Evolutionary conservation across 2,888 invertebrate genomes (phyloP).

Genomic region (Brachynemurus nebulosus): DNA sequence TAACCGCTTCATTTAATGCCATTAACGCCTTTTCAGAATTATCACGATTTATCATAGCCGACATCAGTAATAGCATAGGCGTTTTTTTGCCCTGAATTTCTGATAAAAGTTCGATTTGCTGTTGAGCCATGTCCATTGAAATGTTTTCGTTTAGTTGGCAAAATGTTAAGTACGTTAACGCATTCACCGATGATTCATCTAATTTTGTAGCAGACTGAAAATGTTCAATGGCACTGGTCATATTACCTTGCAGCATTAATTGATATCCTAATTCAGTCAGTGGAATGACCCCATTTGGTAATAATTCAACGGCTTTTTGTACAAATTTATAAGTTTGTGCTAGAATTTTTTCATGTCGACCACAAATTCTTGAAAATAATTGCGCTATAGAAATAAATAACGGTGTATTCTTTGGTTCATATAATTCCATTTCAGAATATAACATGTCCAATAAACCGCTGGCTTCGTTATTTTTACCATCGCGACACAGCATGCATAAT

Average conservation of each 20-base stretch:
- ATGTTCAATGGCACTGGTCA: conserved; percentile 64
- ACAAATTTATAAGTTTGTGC: conserved; percentile 59
- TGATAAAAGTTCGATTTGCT: conserved; percentile 75
- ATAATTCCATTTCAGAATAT: conserved; percentile 47
- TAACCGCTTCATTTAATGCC: conserved; percentile 47
- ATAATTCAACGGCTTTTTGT: conserved; percentile 65
- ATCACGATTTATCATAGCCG: conserved; percentile 46
- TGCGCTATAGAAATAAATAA: conserved; percentile 58
- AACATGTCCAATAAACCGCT: conserved; percentile 54
- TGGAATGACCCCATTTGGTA: conserved; percentile 51
- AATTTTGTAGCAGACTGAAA: conserved; percentile 71
- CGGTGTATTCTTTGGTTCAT: conserved; percentile 63
- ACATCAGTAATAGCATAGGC: conserved; percentile 51
- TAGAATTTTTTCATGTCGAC: conserved; percentile 48
- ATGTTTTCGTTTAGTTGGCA: conserved; percentile 69
- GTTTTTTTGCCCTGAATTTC: conserved; percentile 60
- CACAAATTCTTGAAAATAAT: conserved; percentile 57
- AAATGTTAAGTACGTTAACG: conserved; percentile 66
- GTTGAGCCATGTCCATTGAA: conserved; percentile 55
- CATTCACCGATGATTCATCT: conserved; percentile 68
- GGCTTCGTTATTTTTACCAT: conserved; percentile 63
- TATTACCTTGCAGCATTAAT: conserved; percentile 54
- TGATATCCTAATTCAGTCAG: conserved; percentile 76
- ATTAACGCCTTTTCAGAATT: conserved; percentile 37
- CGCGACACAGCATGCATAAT: conserved; percentile 57